phyloP scores from a whole-genome alignment of 2,888 invertebrate species.

The Cosmia pyralina region DNA sequence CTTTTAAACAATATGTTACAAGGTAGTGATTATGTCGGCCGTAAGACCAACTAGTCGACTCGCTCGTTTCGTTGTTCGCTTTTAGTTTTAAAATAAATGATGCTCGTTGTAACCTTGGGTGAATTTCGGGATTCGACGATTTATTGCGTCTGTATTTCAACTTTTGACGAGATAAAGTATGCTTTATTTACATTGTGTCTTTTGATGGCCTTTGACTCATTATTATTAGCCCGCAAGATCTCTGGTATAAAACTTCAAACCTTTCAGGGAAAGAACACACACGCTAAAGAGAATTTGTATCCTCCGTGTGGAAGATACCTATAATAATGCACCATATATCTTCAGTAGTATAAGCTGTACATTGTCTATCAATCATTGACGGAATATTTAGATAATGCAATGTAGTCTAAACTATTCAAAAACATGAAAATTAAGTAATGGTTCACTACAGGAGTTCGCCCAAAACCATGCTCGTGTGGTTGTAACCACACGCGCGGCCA shows the following conservation, averaged over 20 bases:
- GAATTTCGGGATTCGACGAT: slow-evolving; percentile 18
- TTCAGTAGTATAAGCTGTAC: not conserved
- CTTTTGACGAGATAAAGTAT: not conserved
- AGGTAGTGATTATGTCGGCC: slow-evolving; percentile 49
- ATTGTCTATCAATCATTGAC: not conserved
- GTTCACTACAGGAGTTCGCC: too few relatives aligned
- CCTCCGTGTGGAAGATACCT: not conserved
- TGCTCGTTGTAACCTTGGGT: slow-evolving; percentile 24
- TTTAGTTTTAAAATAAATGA: slow-evolving; percentile 42
- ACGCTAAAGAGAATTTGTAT: not conserved
- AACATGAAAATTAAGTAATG: not conserved
- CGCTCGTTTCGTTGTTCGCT: slow-evolving; percentile 20
- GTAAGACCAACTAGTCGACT: slow-evolving; percentile 46
- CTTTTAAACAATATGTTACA: slow-evolving; percentile 34
- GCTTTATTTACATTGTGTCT: not conserved
- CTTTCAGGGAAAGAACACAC: not conserved
- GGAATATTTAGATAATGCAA: not conserved
- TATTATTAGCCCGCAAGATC: not conserved
- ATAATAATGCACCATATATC: not conserved
- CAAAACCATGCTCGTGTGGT: not conserved
- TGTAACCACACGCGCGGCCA: slow-evolving; percentile 15
- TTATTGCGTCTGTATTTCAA: slow-evolving; percentile 20
- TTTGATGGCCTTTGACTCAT: not conserved
- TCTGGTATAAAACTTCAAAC: not conserved
- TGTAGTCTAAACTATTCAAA: not conserved